Evolutionary conservation across 2,113 vertebrate species (phyloP).

Genomic region (Callospermophilus lateralis): DNA sequence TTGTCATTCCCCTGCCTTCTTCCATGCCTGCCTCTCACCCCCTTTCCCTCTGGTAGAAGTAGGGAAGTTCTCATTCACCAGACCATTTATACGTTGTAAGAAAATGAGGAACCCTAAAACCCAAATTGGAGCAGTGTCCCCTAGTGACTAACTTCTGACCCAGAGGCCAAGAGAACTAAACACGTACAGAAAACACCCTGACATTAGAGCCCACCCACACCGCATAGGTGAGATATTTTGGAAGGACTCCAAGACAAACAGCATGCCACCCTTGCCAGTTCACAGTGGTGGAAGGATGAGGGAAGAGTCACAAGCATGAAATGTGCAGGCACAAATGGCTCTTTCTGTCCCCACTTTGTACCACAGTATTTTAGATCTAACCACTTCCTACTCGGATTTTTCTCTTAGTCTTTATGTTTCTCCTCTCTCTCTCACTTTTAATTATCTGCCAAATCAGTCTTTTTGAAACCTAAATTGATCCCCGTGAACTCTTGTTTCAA

Average conservation of each 20-base stretch:
- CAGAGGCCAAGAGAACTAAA: background rate
- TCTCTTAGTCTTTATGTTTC: background rate
- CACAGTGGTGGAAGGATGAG: background rate
- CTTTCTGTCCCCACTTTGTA: background rate
- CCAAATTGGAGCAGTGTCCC: background rate
- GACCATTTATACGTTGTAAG: background rate
- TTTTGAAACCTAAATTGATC: background rate
- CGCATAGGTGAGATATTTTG: background rate
- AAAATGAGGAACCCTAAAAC: background rate
- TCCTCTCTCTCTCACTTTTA: background rate
- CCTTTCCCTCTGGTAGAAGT: background rate
- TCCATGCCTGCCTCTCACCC: background rate
- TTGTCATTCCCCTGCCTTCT: background rate
- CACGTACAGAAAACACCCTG: background rate
- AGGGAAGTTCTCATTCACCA: background rate
- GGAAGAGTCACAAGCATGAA: background rate
- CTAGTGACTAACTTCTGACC: background rate
- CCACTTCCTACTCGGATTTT: background rate
- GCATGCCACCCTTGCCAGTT: accelerated
- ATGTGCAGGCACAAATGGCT: background rate
- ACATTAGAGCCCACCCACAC: no score
- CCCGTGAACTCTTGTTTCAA: background rate
- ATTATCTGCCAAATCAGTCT: background rate
- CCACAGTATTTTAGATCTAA: background rate
- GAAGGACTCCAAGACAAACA: background rate